Evolutionary conservation across 2,113 vertebrate species (phyloP).

Genomic region (Hippocampus comes): DNA sequence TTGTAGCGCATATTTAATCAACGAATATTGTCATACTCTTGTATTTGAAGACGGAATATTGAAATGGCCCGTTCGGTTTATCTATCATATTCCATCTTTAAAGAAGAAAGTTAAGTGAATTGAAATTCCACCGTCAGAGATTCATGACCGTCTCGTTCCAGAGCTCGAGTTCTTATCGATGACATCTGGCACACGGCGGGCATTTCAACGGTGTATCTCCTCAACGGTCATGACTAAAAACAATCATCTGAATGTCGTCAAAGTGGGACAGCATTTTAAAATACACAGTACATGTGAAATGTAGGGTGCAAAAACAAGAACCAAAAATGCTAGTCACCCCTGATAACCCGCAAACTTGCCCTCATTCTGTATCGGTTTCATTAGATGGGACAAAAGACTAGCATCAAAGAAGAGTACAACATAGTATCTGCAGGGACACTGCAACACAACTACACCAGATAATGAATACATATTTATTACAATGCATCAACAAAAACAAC

Average conservation of each 20-base stretch:
- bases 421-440: background rate
- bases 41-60: background rate
- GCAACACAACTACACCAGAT: slow-evolving; percentile 9
- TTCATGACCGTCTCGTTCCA: background rate
- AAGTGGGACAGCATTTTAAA: too few relatives aligned
- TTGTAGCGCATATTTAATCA: too few relatives aligned
- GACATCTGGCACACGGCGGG: background rate
- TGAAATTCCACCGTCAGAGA: background rate
- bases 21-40: background rate
- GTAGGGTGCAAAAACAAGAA: background rate
- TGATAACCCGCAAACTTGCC: background rate
- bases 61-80: background rate
- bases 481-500: slow-evolving; percentile 37
- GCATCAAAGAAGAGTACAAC: background rate
- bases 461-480: slow-evolving; percentile 51
- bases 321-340: background rate
- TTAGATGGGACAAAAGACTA: background rate
- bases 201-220: background rate
- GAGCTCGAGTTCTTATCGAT: background rate
- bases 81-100: background rate
- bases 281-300: background rate
- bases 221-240: background rate
- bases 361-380: background rate
- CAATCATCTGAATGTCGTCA: background rate
- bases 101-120: background rate